These are phyloP conservation scores for Picathartes gymnocephalus DNA, from an alignment of 2,113 vertebrate genomes.

Conservation along the genomic window DNA sequence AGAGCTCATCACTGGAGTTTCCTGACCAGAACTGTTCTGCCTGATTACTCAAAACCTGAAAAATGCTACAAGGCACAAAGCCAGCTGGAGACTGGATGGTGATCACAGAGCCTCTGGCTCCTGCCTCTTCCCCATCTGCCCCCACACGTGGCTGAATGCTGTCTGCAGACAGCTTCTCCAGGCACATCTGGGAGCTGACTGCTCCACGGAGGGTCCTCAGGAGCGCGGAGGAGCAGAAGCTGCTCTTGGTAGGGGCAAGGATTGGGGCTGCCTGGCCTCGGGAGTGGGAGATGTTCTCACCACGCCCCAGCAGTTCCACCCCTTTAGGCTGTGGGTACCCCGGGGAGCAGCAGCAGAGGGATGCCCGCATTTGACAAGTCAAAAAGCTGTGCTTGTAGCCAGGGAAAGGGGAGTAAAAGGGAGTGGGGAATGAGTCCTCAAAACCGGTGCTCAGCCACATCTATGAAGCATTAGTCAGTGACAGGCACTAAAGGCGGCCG, in stretches of 20 bases:
- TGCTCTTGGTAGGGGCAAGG: neutral
- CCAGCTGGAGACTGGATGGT: neutral
- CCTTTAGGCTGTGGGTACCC: neutral
- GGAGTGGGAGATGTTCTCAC: neutral
- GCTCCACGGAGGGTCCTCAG: neutral
- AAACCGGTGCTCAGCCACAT: neutral
- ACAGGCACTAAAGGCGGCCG: neutral
- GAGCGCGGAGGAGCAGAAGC: neutral
- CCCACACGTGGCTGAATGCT: neutral
- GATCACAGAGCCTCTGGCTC: neutral
- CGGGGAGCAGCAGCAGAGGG: neutral
- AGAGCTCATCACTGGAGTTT: neutral
- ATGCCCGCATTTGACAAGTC: neutral
- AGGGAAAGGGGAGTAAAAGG: neutral
- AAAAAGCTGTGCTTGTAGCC: neutral
- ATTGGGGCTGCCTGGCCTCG: rapidly evolving
- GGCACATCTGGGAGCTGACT: neutral
- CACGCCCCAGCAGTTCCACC: neutral
- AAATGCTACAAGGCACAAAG: neutral
- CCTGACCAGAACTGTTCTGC: neutral
- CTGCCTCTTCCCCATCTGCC: neutral
- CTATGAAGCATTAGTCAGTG: neutral
- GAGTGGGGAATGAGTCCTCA: neutral
- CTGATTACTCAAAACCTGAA: neutral
- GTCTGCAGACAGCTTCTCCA: neutral